Evolutionary conservation across 2,113 vertebrate species (phyloP), one percentile per base, ranked within the genome.

Genomic region (Pelecanoides urinatrix): DNA sequence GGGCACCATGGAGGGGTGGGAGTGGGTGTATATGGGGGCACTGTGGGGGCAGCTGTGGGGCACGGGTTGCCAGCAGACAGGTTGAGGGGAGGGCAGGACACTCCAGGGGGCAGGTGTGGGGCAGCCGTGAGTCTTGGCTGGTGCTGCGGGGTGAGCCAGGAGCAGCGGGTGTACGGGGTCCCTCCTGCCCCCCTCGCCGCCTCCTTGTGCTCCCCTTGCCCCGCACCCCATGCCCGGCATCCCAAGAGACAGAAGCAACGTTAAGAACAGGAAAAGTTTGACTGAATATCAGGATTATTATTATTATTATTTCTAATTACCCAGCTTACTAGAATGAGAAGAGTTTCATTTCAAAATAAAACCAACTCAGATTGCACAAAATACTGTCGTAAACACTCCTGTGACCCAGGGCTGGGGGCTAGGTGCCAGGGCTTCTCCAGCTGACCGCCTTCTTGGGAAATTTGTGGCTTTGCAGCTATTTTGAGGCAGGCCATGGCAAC

Each of bases 91-190:
- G n/a, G n/a, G n/a, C n/a, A n/a, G n/a, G n/a, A n/a, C n/a, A n/a
- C n/a, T n/a, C n/a, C n/a, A n/a, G n/a, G 16, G 50, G 20, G 19
- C 7, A 7, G 4, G 29, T 32, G 52, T 40, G 32, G 52, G 47
- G 8, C 36, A 26, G 44, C 32, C 25, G 36, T 20, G 49, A 74
- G 44, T 6, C 27, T 56, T 1, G 5, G 40, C 19, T 6, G 53
- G 73, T 13, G 44, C 30, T 36, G 42, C 13, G 71, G 53, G 61
- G 18, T 15, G 40, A 7, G 44, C 38, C 2, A 1, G 14, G 36
- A 23, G 63, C 80, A 32, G 56, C 0, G 6, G 30, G 42, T 6
- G 6, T 2, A 0, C 2, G 10, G 34, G 25, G 49, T 16, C 34
- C 38, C 32, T 63, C n/a, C n/a, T 34, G 49, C 15, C 30, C 20